Evolutionary conservation across 2,113 vertebrate genomes (phyloP), one percentile per base, ranked within the genome.

Genomic region (Holacanthus passer): DNA sequence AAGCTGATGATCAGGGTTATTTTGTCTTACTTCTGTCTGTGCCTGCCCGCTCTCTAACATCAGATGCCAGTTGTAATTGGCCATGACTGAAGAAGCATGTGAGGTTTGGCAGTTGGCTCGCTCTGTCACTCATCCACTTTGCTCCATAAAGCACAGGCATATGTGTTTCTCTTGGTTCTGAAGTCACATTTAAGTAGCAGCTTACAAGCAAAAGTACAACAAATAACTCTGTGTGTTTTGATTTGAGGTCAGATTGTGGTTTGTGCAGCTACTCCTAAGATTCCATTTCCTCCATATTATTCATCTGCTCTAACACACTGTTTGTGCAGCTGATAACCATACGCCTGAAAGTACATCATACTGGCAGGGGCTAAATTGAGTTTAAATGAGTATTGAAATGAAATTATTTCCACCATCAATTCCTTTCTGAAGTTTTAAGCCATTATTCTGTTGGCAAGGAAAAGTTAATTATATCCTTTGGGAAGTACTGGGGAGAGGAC

Each of bases 291-390:
- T 88, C 87, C 52, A 37, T 68, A 78, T 84, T 65, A 73, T 75
- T 89, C 81, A 83, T 83, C 77, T 27, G 7, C 32, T 45, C 62
- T 77, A 78, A 82, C 67, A 82, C 52, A 70, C 70, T 94, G 89
- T 94, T 94, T 89, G 88, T 80, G 80, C 92, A 93, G 91, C 89
- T 93, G 90, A 93, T 88, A 82, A 72, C 78, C 78, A 74, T 81
- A 88, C 76, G 43, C 77, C 84, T 87, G 88, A 81, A 89, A 80
- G 93, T 90, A 91, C 89, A 93, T 93, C 91, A 91, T 77, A 74
- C 73, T 87, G 87, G 74, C 91, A 90, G 85, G 80, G 77, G 81
- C 73, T 85, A 82, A 87, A 73, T 73, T 82, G 75, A 87, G 75
- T 85, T 84, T 84, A 90, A 88, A 88, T 80, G 82, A 84, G 77